A percentile compares a stretch with the other conserved stretches of the same genome.
Conservation (phyloP, 2,113 vertebrate genomes). For the Ibidorhyncha struthersii region DNA sequence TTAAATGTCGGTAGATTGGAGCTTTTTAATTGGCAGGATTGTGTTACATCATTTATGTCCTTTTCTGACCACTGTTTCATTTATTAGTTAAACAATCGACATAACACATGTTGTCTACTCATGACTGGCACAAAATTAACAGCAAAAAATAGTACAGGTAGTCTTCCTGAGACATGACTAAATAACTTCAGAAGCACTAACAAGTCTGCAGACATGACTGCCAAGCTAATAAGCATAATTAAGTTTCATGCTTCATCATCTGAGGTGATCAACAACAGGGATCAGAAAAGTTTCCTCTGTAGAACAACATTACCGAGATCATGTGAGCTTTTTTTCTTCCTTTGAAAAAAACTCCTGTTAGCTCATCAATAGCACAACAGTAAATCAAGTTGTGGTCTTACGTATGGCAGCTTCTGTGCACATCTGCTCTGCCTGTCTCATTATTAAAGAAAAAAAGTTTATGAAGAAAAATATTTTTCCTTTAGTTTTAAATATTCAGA, state of each 20-base stretch:
- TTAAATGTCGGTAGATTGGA: neutral
- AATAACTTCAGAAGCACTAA: neutral
- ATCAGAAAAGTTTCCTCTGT: neutral
- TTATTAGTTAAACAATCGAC: neutral
- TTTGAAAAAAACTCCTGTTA: neutral
- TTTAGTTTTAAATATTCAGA: neutral
- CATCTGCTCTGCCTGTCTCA: neutral
- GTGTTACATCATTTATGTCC: neutral
- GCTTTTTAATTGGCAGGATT: neutral
- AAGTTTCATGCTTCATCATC: neutral
- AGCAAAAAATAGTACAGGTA: neutral
- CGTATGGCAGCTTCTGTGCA: fast-evolving
- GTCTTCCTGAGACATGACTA: neutral
- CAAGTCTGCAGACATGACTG: neutral
- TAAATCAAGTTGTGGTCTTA: neutral
- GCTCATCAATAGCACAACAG: neutral
- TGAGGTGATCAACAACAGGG: neutral
- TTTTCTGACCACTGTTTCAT: neutral
- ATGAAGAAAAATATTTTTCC: neutral
- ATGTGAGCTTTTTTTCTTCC: neutral
- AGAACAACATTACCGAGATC: neutral
- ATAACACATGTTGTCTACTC: neutral
- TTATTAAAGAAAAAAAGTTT: neutral
- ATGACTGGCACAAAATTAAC: neutral
- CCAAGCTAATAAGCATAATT: neutral